A percentile compares a stretch with the other conserved stretches of the same genome.
phyloP scores from a whole-genome alignment of 2,113 vertebrate genomes.

The Cavia porcellus region DNA sequence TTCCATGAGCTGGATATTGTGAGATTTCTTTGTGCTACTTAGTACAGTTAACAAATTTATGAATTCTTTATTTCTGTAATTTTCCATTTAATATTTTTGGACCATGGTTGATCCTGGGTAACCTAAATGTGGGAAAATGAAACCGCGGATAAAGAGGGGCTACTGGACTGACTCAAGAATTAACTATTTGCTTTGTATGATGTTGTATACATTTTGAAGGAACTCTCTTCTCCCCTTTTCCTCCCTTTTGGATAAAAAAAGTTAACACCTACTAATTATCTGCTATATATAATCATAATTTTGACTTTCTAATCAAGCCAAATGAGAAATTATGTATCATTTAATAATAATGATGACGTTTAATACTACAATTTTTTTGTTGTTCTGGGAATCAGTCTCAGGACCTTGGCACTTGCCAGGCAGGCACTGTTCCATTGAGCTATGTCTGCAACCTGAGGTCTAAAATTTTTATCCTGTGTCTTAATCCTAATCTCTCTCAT shows the following conservation, averaged over 20 bases:
- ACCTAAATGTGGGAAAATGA: neutral
- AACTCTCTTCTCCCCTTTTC: neutral
- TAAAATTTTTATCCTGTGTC: slow-evolving; percentile 1
- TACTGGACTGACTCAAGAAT: neutral
- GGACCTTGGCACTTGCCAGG: no score
- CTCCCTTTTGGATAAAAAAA: neutral
- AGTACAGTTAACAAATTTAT: neutral
- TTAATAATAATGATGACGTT: slow-evolving; percentile 6
- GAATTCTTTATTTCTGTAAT: neutral
- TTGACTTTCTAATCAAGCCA: slow-evolving; percentile 45
- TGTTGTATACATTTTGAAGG: neutral
- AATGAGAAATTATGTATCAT: slow-evolving; percentile 31
- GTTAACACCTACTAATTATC: slow-evolving; percentile 17
- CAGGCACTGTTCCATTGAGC: no score
- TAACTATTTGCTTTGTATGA: slow-evolving; percentile 6
- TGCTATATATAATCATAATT: neutral
- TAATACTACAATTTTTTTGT: slow-evolving; percentile 36
- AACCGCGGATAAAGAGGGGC: neutral
- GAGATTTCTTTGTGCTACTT: neutral
- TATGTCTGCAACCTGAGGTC: neutral
- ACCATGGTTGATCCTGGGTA: neutral
- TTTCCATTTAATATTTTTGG: neutral
- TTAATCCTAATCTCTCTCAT: slow-evolving; percentile 36
- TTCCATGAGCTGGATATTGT: neutral
- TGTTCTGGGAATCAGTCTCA: no score